Conservation (phyloP, 2,113 vertebrate species). For the Barnardius zonarius region DNA sequence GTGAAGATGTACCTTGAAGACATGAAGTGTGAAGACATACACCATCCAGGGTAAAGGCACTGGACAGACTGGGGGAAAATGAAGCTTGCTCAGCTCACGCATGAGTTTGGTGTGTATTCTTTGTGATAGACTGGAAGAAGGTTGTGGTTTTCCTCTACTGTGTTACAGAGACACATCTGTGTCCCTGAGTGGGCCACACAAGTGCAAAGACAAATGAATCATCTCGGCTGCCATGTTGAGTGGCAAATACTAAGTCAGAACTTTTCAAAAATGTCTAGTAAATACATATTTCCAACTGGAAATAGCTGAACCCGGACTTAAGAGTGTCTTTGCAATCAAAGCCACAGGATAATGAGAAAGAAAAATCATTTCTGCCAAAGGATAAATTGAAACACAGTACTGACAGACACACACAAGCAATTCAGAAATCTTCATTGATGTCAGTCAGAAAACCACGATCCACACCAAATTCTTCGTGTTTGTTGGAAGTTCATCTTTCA, state of each 20-base stretch:
- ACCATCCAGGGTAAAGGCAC: neutral
- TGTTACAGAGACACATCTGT: neutral
- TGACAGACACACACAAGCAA: neutral
- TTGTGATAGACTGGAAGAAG: neutral
- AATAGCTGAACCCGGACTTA: neutral
- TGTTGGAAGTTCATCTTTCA: neutral
- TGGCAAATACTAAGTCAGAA: neutral
- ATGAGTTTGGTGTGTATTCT: neutral
- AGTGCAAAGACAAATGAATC: neutral
- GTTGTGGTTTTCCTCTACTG: neutral
- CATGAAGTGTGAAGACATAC: neutral
- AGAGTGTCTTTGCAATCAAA: neutral
- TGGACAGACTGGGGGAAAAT: neutral
- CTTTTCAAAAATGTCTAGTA: neutral
- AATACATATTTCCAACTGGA: neutral
- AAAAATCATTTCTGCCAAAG: neutral
- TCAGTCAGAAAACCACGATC: neutral
- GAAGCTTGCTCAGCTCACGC: neutral
- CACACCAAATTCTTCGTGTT: neutral
- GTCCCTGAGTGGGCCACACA: neutral
- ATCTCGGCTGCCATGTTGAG: neutral
- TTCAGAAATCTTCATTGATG: neutral
- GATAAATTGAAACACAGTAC: neutral
- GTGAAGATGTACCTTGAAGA: neutral
- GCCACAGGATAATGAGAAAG: neutral